Evolutionary conservation across 2,113 vertebrate species (phyloP).

Genomic region (Pungitius pungitius): DNA sequence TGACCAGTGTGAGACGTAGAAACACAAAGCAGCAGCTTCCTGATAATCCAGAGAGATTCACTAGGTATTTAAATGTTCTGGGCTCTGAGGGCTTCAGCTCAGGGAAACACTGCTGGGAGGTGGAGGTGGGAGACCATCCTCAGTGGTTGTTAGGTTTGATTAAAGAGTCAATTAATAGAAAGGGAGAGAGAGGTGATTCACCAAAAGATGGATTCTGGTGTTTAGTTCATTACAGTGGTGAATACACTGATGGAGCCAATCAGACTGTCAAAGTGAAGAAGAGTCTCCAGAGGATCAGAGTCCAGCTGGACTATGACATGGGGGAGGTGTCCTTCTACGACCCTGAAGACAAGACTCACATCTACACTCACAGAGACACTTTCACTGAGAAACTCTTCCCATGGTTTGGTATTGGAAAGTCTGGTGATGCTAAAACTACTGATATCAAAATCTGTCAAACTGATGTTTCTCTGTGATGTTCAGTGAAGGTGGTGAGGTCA

Average conservation of each 20-base stretch:
- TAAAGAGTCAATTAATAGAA: constrained; percentile 50
- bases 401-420: background rate
- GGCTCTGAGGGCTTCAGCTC: constrained; percentile 63
- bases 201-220: constrained; percentile 36
- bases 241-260: background rate
- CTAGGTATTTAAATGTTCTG: background rate
- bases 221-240: fast-evolving
- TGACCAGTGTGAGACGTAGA: background rate
- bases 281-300: constrained; percentile 47
- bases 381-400: constrained; percentile 53
- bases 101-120: constrained; percentile 62
- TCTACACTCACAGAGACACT: constrained; percentile 44
- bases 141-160: constrained; percentile 30
- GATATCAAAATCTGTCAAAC: too few species aligned
- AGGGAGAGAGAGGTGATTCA: fast-evolving
- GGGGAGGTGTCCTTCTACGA: constrained; percentile 54
- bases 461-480: background rate
- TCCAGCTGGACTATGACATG: constrained; percentile 44
- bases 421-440: too few species aligned
- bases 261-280: background rate
- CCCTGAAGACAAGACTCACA: constrained; percentile 34
- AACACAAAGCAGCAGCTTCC: background rate
- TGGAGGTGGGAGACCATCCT: constrained; percentile 59
- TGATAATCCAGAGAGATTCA: background rate
- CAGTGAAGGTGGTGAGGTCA: background rate